Percentiles rank a stretch among this genome's conserved stretches.
These are phyloP conservation scores for Sarcophaga variegata DNA, from an alignment of 2,888 invertebrate genomes.

Conservation along the genomic window DNA sequence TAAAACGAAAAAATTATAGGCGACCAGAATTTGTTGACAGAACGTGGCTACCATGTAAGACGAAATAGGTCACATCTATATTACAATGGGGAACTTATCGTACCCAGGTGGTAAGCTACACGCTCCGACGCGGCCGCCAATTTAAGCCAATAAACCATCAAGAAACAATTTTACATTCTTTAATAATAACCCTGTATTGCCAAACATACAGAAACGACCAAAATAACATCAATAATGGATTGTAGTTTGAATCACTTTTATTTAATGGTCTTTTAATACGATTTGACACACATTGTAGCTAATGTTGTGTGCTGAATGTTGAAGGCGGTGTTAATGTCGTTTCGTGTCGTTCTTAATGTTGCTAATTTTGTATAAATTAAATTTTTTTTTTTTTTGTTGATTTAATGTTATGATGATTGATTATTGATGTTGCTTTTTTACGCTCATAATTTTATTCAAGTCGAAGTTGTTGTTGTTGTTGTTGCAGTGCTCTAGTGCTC, in stretches of 20 bases:
- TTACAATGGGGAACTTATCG: too few relatives aligned
- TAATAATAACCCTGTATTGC: too few relatives aligned
- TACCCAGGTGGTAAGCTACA: too few relatives aligned
- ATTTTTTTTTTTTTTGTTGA: background rate
- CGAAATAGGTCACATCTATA: too few relatives aligned
- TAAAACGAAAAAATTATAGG: too few relatives aligned
- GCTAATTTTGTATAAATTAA: background rate
- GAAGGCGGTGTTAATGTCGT: background rate
- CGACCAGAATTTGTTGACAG: too few relatives aligned
- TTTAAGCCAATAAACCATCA: too few relatives aligned
- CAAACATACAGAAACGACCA: too few relatives aligned
- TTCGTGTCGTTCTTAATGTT: background rate
- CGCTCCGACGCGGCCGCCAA: too few relatives aligned
- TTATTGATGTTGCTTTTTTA: constrained; percentile 30
- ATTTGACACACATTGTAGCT: background rate
- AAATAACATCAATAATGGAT: too few relatives aligned
- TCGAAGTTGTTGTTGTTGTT: constrained; percentile 2
- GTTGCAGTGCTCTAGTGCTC: constrained; percentile 52
- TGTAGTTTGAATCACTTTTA: background rate
- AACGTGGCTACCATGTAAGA: too few relatives aligned
- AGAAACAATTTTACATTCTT: too few relatives aligned
- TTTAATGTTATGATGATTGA: constrained; percentile 38
- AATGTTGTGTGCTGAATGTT: background rate
- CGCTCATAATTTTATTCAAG: background rate
- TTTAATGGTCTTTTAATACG: background rate